Evolutionary conservation across 2,113 vertebrate species (phyloP).

Genomic region (Rhabdomys dilectus): DNA sequence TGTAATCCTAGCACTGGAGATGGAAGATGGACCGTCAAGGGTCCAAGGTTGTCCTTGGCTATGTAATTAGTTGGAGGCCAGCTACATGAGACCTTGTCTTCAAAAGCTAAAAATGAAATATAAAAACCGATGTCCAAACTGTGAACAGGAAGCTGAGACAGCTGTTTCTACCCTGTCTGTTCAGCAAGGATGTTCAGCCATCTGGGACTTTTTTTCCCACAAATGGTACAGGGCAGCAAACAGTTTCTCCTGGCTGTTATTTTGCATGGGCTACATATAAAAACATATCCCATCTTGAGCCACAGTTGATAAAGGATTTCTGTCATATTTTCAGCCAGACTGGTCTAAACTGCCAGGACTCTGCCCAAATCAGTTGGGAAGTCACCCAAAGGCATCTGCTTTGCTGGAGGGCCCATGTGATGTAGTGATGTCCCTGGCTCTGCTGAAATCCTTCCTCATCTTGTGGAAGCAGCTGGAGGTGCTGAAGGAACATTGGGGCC

Average conservation of each 20-base stretch:
- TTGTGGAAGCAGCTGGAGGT: conserved; percentile 89
- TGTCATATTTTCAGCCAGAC: conserved; percentile 71
- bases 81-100: neutral
- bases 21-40: neutral
- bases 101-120: neutral
- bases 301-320: neutral
- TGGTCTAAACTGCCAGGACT: conserved; percentile 13
- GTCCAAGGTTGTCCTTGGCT: neutral
- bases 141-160: neutral
- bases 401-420: conserved; percentile 32
- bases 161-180: neutral
- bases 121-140: neutral
- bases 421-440: conserved; percentile 41
- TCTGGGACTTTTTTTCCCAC: neutral
- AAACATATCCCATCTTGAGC: neutral
- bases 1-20: neutral
- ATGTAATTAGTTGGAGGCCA: neutral
- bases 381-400: neutral
- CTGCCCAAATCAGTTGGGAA: neutral
- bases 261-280: neutral
- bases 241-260: neutral
- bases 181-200: neutral
- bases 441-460: conserved; percentile 87
- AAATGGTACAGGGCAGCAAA: neutral
- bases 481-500: conserved; percentile 87